Conservation (phyloP, 2,113 vertebrate species). For the Smithornis capensis region DNA sequence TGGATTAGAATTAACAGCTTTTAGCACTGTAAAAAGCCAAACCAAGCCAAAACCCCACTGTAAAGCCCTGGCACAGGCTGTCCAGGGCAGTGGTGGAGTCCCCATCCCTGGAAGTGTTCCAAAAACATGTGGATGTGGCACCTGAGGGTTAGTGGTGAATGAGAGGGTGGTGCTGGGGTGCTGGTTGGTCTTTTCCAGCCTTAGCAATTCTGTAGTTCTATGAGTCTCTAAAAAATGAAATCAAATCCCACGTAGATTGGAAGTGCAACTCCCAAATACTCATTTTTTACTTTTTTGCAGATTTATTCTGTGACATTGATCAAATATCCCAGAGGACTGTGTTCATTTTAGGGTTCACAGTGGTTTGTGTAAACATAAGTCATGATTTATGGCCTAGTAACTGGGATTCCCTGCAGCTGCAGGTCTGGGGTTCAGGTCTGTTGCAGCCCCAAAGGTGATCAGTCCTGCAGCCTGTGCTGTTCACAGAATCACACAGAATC, state of each 20-base stretch:
- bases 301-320: background rate
- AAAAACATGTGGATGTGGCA: background rate
- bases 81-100: background rate
- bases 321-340: background rate
- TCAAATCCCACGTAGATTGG: background rate
- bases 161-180: background rate
- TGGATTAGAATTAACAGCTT: background rate
- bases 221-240: background rate
- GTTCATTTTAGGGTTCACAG: background rate
- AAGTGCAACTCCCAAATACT: background rate
- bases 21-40: background rate
- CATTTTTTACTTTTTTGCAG: background rate
- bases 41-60: background rate
- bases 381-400: background rate
- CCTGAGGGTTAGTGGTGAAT: background rate
- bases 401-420: background rate
- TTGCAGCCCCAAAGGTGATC: background rate
- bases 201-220: background rate
- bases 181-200: background rate
- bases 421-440: background rate
- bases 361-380: background rate
- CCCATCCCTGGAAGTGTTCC: background rate
- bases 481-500: too few species aligned
- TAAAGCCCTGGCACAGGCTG: background rate
- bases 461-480: background rate